Evolutionary conservation across 2,888 invertebrate genomes (phyloP).

Genomic region (Camponotus fellah): DNA sequence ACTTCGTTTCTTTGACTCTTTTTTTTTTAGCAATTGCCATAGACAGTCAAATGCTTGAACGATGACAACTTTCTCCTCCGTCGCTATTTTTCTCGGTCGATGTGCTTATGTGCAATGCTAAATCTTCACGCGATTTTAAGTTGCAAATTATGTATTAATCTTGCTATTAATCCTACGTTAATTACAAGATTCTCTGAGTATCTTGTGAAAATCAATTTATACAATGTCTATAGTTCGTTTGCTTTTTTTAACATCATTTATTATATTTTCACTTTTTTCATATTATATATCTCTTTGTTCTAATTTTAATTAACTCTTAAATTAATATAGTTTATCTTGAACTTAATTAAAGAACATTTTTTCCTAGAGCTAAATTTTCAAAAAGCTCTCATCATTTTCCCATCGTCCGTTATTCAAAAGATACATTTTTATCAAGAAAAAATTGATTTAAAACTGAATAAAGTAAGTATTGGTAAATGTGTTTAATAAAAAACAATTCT

Average conservation of each 20-base stretch:
- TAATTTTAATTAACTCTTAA: neutral
- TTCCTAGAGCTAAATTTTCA: neutral
- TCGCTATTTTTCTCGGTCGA: slow-evolving; percentile 58
- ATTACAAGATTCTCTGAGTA: neutral
- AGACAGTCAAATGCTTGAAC: slow-evolving; percentile 52
- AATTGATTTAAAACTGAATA: neutral
- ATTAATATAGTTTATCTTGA: neutral
- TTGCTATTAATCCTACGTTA: neutral
- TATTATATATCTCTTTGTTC: neutral
- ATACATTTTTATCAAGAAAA: neutral
- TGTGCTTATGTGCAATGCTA: slow-evolving; percentile 31
- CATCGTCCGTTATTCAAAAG: neutral
- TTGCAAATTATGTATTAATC: neutral
- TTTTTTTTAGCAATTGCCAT: slow-evolving; percentile 4
- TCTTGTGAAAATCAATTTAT: neutral
- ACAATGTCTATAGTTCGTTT: neutral
- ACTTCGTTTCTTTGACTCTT: neutral
- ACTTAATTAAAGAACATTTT: neutral
- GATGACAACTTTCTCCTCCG: slow-evolving; percentile 67
- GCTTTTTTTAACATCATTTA: neutral
- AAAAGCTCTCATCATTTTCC: neutral
- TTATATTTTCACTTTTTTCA: neutral
- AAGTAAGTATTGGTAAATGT: too few species aligned
- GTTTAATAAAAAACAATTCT: neutral
- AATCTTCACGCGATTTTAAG: neutral